Evolutionary conservation across 1,140 invertebrate genomes (phyloP).

Genomic region (Drosophila pachea): DNA sequence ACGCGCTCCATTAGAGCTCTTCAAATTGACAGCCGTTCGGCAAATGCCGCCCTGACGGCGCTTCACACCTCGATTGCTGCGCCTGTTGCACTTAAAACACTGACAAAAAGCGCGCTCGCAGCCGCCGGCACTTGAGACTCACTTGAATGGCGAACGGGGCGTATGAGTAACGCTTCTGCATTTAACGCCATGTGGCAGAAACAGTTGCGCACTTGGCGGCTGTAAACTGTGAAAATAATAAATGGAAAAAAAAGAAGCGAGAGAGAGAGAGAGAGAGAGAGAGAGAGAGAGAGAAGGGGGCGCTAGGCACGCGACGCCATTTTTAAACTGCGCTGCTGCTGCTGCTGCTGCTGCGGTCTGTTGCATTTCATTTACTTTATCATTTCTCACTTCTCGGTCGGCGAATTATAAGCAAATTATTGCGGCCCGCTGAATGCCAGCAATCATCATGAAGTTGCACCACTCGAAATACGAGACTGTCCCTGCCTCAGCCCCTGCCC

Average conservation of each 20-base stretch:
- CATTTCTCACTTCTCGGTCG: conserved; percentile 62
- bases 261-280: background rate
- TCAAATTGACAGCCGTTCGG: conserved; percentile 30
- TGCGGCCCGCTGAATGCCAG: conserved; percentile 65
- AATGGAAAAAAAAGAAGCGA: background rate
- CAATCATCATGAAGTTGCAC: conserved; percentile 53
- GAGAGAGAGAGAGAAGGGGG: background rate
- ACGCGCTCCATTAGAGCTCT: conserved; percentile 47
- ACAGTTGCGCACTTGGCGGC: conserved; percentile 44
- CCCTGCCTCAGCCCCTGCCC: too few relatives aligned
- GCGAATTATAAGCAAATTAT: conserved; percentile 75
- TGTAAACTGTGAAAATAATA: conserved; percentile 30
- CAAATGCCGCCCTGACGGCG: background rate
- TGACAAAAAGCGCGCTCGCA: conserved; percentile 17
- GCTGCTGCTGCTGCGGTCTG: conserved; percentile 49
- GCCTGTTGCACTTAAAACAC: conserved; percentile 48
- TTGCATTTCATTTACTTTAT: conserved; percentile 73
- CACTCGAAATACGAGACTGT: too few relatives aligned
- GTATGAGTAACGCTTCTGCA: conserved; percentile 49
- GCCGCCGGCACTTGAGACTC: conserved; percentile 64
- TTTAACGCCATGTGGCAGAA: conserved; percentile 52
- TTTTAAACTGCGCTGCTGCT: conserved; percentile 21
- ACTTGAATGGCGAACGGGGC: conserved; percentile 46
- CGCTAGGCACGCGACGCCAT: conserved; percentile 36
- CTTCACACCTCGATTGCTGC: conserved; percentile 51